Evolutionary conservation across 2,113 vertebrate species (phyloP), one percentile per base, ranked within the genome.

Genomic region (Psittacus erithacus): DNA sequence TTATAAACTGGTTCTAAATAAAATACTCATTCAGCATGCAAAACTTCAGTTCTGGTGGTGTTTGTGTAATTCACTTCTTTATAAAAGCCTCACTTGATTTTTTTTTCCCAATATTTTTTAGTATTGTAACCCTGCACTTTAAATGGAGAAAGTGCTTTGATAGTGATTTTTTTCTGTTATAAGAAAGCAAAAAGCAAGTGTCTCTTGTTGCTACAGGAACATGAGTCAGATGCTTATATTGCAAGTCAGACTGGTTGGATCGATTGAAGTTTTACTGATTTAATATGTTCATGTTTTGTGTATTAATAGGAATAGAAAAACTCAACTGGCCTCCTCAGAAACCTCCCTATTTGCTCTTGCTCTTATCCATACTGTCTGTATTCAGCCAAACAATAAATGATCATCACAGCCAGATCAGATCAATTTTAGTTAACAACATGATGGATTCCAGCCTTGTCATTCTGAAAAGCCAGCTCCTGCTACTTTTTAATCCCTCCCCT

Each of bases 1-100:
- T 99, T 99, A 99, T 99, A 99, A 99, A 99, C 98, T 98, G 98
- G 98, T 99, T 98, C 98, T 98, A 98, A 99, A 99, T 99, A 99
- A 99, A 99, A 99, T 98, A 98, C 98, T 99, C 98, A 99, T 99
- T 99, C 98, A 98, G 99, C 99, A 99, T 99, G 99, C 98, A 98
- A 92, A 98, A 98, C 96, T 98, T 96, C 96, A 95, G 18, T 93
- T 87, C 94, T 96, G 78, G 46, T 63, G 94, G 90, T 88, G 39
- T 95, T 95, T 97, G 76, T 97, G 33, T 94, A 81, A 63, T 64
- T 77, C 74, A 46, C 65, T 86, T 92, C 63, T 4, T 57, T n/a
- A n/a, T 22, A 57, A 89, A 91, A 78, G n/a, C 39, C 76, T 73
- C 46, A 23, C 35, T 52, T 90, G 49, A 82, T 20, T 41, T 27